Conservation (phyloP, 2,797 vertebrate genomes). For the Mastacembelus armatus region DNA sequence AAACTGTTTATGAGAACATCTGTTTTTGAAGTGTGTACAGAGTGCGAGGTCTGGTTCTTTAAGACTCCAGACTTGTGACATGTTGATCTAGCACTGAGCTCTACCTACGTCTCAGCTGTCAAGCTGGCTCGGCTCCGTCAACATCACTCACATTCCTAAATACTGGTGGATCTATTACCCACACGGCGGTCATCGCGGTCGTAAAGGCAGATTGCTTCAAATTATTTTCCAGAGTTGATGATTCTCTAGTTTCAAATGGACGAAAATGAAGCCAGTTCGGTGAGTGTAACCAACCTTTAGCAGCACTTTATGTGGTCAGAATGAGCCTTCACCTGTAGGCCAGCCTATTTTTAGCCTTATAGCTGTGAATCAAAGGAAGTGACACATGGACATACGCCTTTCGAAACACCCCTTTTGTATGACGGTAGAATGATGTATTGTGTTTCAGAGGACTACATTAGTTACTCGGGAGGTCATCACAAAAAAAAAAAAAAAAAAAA, state of each 20-base stretch:
- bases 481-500: not conserved
- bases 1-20: not conserved
- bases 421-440: too few relatives aligned
- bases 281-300: constrained; percentile 63
- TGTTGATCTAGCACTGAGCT: constrained; percentile 32
- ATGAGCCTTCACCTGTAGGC: constrained; percentile 16
- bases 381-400: not conserved
- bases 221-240: not conserved
- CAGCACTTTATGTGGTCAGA: not conserved
- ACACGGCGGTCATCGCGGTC: constrained; percentile 20
- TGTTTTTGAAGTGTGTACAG: not conserved
- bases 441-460: accelerated
- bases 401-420: not conserved
- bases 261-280: constrained; percentile 42
- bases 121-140: constrained; percentile 13
- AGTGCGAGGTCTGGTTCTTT: constrained; percentile 56
- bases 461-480: accelerated
- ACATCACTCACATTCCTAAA: constrained; percentile 44
- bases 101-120: constrained; percentile 52
- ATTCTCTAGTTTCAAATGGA: constrained; percentile 62
- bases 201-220: not conserved
- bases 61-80: constrained; percentile 46
- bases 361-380: constrained; percentile 6
- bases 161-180: constrained; percentile 25
- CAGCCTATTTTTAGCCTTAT: constrained; percentile 10